Evolutionary conservation across 2,797 vertebrate species (phyloP).

Genomic region (Hydrolagus colliei): DNA sequence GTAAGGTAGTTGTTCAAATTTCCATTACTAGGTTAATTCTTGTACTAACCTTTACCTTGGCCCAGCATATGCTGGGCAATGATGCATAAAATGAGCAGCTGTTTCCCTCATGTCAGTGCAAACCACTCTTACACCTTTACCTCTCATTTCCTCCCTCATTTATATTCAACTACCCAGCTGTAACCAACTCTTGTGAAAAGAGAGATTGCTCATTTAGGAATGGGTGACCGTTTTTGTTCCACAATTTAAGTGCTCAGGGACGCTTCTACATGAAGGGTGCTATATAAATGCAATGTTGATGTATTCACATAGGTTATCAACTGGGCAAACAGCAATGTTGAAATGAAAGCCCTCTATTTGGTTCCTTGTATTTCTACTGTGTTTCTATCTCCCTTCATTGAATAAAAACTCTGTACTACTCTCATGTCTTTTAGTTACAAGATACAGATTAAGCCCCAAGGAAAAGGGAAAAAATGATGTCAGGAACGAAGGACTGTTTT

Average conservation of each 20-base stretch:
- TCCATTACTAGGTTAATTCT: conserved; percentile 35
- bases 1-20: conserved; percentile 34
- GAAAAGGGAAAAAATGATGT: no score
- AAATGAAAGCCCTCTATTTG: neutral
- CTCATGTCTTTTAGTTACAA: neutral
- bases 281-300: no score
- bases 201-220: neutral
- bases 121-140: neutral
- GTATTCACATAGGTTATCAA: neutral
- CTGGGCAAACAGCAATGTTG: no score
- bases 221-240: neutral
- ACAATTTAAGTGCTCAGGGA: neutral
- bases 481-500: no score
- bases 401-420: neutral
- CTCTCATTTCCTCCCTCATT: neutral
- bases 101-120: conserved; percentile 40
- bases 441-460: no score
- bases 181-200: neutral
- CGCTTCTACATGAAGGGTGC: no score
- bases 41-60: conserved; percentile 36
- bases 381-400: neutral
- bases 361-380: neutral
- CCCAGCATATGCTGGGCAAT: conserved; percentile 38
- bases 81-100: conserved; percentile 44
- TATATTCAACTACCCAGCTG: neutral